A percentile compares a stretch with the other conserved stretches of the same genome.
These are phyloP conservation scores for Cosmorhoe ocellata DNA, from an alignment of 2,888 invertebrate genomes.

Conservation along the genomic window DNA sequence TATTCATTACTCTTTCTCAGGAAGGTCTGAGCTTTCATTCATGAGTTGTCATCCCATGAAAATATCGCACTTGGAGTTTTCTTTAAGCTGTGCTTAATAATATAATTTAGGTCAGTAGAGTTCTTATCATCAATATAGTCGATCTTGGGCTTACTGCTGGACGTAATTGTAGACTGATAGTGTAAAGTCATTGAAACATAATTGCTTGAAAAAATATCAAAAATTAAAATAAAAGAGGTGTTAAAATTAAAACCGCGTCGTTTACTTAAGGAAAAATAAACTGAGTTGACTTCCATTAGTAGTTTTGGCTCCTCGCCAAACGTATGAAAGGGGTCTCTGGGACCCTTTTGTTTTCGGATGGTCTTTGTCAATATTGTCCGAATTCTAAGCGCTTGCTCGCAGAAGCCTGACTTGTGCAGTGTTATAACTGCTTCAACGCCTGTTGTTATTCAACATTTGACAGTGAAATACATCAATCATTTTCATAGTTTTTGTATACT, in stretches of 20 bases:
- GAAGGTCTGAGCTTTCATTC: slow-evolving; percentile 28
- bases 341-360: slow-evolving; percentile 54
- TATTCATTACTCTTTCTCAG: slow-evolving; percentile 46
- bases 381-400: slow-evolving; percentile 38
- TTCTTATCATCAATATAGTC: too few relatives aligned
- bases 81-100: slow-evolving; percentile 3
- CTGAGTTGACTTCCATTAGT: slow-evolving; percentile 44
- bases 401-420: slow-evolving; percentile 11
- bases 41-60: slow-evolving; percentile 20
- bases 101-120: too few relatives aligned
- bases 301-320: slow-evolving; percentile 50
- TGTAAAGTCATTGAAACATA: too few relatives aligned
- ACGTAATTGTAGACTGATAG: too few relatives aligned
- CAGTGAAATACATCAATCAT: slow-evolving; percentile 3
- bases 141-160: too few relatives aligned
- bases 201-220: slow-evolving; percentile 1
- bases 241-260: slow-evolving; percentile 19
- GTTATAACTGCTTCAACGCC: slow-evolving; percentile 14
- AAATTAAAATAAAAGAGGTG: background rate
- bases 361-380: slow-evolving; percentile 54
- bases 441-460: slow-evolving; percentile 7
- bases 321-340: slow-evolving; percentile 47
- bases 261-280: slow-evolving; percentile 33
- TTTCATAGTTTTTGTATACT: background rate
- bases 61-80: slow-evolving; percentile 20